A percentile compares a stretch with the other conserved stretches of the same genome.
These are phyloP conservation scores for Sternarchorhynchus goeldii DNA, from an alignment of 2,797 vertebrate genomes.

Conservation along the genomic window DNA sequence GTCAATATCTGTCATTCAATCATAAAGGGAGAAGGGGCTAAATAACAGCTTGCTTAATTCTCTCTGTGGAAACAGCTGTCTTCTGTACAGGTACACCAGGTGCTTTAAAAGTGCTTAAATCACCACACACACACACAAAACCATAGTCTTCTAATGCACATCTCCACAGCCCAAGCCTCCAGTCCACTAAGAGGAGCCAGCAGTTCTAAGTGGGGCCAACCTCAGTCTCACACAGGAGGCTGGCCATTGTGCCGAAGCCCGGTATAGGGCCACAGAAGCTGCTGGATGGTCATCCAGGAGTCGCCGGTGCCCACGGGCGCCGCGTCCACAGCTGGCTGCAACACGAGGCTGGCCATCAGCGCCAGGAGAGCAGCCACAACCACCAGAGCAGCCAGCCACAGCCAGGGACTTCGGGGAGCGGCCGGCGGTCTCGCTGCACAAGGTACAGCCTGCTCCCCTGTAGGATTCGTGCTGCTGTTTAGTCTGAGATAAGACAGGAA, in stretches of 20 bases:
- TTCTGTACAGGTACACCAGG: not conserved
- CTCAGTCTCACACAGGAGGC: conserved; percentile 79
- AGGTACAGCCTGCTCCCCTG: conserved; percentile 54
- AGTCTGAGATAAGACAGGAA: conserved; percentile 35
- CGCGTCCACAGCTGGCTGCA: conserved; percentile 85
- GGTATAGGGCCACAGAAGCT: conserved; percentile 90
- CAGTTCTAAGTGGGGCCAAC: not conserved
- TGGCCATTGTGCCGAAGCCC: conserved; percentile 85
- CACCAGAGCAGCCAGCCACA: conserved; percentile 77
- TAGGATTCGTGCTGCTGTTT: conserved; percentile 61
- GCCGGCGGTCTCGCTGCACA: conserved; percentile 66
- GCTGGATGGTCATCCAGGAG: conserved; percentile 89
- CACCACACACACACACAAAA: not conserved
- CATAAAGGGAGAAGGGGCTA: not conserved
- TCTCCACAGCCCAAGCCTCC: not conserved
- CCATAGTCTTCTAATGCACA: not conserved
- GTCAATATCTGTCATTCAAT: not conserved
- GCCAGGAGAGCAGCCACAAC: conserved; percentile 83
- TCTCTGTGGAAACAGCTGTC: not conserved
- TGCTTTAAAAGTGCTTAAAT: conserved; percentile 8
- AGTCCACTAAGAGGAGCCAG: not conserved
- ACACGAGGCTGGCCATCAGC: conserved; percentile 82
- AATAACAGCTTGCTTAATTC: not conserved
- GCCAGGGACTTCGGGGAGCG: conserved; percentile 76
- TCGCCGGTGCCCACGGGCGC: conserved; percentile 84